Base-by-base conservation (phyloP, 1,140 invertebrate species). In the Lysiphlebus fabarum region DNA sequence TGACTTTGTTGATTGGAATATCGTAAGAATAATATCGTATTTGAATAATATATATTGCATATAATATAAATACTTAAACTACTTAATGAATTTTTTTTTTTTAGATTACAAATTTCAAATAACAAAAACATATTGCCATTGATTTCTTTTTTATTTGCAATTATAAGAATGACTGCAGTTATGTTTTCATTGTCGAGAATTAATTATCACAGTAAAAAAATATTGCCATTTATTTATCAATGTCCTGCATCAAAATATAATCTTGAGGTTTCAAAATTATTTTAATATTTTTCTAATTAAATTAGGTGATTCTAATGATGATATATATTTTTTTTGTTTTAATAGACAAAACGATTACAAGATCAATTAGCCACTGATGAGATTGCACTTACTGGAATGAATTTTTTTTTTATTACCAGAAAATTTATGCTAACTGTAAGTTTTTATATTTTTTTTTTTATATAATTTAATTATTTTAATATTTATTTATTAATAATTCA, bases 1-100 rank as follows among this genome's bases (percentile, higher is more conserved):
- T 88, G 0, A 87, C 90, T 66, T 79, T 90, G 11, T 81, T 89
- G 2, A 85, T 88, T 63, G 88, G 85, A 56, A 72, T 90, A 37
- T 83, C 86, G 89, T n/a, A n/a, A n/a, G n/a, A n/a, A n/a, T n/a
- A n/a, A n/a, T n/a, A n/a, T n/a, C n/a, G n/a, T n/a, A n/a, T n/a
- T n/a, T n/a, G n/a, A n/a, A n/a, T n/a, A n/a, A n/a, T n/a, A n/a
- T n/a, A n/a, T n/a, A n/a, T n/a, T n/a, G n/a, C n/a, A n/a, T n/a
- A n/a, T n/a, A n/a, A n/a, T n/a, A n/a, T n/a, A n/a, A n/a, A n/a
- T n/a, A n/a, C n/a, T n/a, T n/a, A n/a, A n/a, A n/a, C n/a, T n/a
- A n/a, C n/a, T n/a, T n/a, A n/a, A n/a, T n/a, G n/a, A n/a, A n/a
- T n/a, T n/a, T n/a, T n/a, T n/a, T n/a, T n/a, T n/a, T n/a, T n/a